Conservation (phyloP, 2,797 vertebrate species). For the Monodelphis domestica region DNA sequence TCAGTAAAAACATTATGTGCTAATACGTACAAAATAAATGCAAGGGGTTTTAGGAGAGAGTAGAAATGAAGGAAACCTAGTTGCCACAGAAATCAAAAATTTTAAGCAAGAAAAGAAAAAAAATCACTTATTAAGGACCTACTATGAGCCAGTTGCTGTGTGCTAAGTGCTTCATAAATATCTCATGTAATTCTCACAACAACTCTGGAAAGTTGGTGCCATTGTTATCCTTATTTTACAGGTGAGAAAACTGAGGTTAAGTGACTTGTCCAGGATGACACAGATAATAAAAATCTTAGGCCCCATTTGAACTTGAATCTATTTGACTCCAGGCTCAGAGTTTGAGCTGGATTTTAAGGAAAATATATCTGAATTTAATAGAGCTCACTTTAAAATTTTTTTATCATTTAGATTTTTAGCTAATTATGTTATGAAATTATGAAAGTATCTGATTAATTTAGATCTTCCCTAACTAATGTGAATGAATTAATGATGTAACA, state of each 20-base stretch:
- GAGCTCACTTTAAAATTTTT: background rate
- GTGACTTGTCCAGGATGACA: background rate
- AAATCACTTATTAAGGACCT: background rate
- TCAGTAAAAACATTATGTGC: background rate
- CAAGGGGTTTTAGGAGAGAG: background rate
- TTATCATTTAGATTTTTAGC: slow-evolving; percentile 28
- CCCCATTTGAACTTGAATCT: background rate
- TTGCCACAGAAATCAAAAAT: background rate
- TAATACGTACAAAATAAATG: background rate
- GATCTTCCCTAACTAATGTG: slow-evolving; percentile 1
- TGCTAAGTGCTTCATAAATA: background rate
- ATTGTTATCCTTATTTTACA: background rate
- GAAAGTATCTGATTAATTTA: too few relatives aligned
- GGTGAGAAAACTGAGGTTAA: background rate
- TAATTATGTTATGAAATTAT: too few relatives aligned
- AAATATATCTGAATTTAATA: background rate
- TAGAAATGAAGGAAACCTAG: background rate
- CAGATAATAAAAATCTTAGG: background rate
- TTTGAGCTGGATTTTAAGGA: background rate
- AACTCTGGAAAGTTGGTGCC: background rate
- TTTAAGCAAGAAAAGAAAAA: background rate
- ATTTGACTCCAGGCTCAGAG: background rate
- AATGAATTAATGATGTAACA: background rate
- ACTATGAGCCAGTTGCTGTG: background rate
- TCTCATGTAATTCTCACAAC: background rate